Percentiles rank a stretch among this genome's conserved stretches.
These are phyloP conservation scores for Ceratoteleas bidentatus DNA, from an alignment of 1,140 invertebrate species.

Conservation along the genomic window DNA sequence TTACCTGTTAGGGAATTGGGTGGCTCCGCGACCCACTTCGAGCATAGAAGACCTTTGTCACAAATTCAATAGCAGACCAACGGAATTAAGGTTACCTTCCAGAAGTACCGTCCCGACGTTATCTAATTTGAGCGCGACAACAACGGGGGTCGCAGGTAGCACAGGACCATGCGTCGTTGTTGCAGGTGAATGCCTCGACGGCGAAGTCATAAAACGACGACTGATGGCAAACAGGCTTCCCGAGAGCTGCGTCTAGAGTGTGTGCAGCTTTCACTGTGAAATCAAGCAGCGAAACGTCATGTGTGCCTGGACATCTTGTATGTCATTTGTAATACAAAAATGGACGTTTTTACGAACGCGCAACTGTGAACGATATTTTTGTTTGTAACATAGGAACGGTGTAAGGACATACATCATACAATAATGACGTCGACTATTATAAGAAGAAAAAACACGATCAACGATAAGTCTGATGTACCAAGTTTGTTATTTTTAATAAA, in stretches of 20 bases:
- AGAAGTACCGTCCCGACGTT: conserved; percentile 80
- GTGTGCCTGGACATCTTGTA: conserved; percentile 58
- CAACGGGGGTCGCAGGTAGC: conserved; percentile 71
- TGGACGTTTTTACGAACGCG: conserved; percentile 52
- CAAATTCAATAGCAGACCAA: conserved; percentile 76
- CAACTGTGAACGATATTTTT: conserved; percentile 46
- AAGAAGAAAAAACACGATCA: conserved; percentile 44
- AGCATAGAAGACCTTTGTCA: conserved; percentile 80
- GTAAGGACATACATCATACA: too few relatives aligned
- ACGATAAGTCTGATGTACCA: conserved; percentile 55
- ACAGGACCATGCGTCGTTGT: conserved; percentile 74
- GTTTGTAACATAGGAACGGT: conserved; percentile 47
- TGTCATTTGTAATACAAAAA: conserved; percentile 48
- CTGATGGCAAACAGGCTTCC: conserved; percentile 88
- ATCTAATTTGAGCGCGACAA: conserved; percentile 77
- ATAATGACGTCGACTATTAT: too few relatives aligned
- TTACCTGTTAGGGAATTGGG: conserved; percentile 77
- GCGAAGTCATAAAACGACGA: conserved; percentile 88
- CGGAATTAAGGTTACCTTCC: conserved; percentile 77
- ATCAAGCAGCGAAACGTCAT: conserved; percentile 48
- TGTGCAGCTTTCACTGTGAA: conserved; percentile 26
- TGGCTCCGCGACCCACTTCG: conserved; percentile 77
- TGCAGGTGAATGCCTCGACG: conserved; percentile 79
- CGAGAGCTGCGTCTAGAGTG: conserved; percentile 88
- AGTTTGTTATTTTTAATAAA: conserved; percentile 59